A percentile compares a stretch with the other conserved stretches of the same genome.
Evolutionary conservation across 2,888 invertebrate species (phyloP).

Genomic region (Lasioglossum figueresi): DNA sequence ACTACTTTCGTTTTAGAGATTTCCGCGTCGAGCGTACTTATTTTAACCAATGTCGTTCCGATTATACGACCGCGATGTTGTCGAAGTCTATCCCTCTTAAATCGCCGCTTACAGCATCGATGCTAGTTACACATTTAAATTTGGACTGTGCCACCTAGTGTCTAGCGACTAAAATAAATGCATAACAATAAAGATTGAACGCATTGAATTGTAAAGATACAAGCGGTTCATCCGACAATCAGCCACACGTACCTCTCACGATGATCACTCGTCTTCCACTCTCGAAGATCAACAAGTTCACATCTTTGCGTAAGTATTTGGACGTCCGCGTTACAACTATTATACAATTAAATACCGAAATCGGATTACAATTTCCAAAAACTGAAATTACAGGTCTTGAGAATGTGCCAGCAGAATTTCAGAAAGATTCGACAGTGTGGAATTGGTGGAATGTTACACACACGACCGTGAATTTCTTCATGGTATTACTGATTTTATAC

Average conservation of each 20-base stretch:
- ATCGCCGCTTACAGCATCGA: conserved; percentile 25
- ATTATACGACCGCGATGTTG: conserved; percentile 1
- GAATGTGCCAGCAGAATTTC: neutral
- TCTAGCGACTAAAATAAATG: conserved; percentile 42
- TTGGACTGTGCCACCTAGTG: conserved; percentile 54
- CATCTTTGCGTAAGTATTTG: neutral
- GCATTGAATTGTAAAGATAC: conserved; percentile 32
- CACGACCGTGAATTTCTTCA: no score
- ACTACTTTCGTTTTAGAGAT: neutral
- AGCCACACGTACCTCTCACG: conserved; percentile 24
- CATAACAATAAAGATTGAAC: conserved; percentile 53
- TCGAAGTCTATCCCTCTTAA: conserved; percentile 11
- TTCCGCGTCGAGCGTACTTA: conserved; percentile 4
- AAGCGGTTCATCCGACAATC: conserved; percentile 17
- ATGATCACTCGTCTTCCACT: conserved; percentile 13
- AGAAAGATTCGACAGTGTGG: neutral
- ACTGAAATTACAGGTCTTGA: neutral
- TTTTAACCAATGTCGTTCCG: neutral
- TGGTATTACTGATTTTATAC: no score
- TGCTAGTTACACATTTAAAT: conserved; percentile 40
- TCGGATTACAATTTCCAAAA: neutral
- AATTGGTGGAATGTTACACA: neutral
- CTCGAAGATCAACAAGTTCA: neutral
- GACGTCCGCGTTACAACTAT: neutral
- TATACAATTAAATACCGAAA: neutral